Conservation (phyloP, 1,140 invertebrate species). For the Pogonomyrmex californicus region DNA sequence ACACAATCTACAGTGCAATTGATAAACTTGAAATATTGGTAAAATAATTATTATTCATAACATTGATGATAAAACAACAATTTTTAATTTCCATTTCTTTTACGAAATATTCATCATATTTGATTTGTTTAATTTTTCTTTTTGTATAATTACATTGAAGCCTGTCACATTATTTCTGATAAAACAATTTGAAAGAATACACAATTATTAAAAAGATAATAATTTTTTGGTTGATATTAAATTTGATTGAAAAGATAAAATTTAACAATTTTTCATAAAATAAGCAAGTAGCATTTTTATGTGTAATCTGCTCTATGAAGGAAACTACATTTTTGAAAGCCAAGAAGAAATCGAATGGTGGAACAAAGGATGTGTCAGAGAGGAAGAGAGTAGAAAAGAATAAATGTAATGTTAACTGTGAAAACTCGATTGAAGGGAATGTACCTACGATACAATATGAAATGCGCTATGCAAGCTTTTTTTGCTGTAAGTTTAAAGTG, state of each 20-base stretch:
- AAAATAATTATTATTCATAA: neutral
- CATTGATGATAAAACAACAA: neutral
- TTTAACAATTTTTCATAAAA: neutral
- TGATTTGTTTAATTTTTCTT: neutral
- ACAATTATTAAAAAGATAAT: too few relatives aligned
- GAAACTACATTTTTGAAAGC: neutral
- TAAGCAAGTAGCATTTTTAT: neutral
- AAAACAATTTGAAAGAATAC: neutral
- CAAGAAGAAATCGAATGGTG: neutral
- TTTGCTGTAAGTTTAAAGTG: slow-evolving; percentile 60
- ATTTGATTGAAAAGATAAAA: neutral
- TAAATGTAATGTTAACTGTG: slow-evolving; percentile 40
- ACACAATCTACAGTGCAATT: neutral
- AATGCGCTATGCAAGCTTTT: neutral
- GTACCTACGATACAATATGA: neutral
- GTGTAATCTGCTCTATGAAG: neutral
- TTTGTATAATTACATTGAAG: neutral
- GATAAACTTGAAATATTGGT: neutral
- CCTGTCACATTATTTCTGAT: neutral
- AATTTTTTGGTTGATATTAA: neutral
- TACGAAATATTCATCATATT: neutral
- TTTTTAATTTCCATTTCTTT: neutral
- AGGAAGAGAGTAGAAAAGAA: neutral
- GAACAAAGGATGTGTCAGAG: neutral
- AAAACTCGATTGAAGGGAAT: slow-evolving; percentile 47